phyloP scores from a whole-genome alignment of 2,888 invertebrate species.

The Stenolophus ochropezus region DNA sequence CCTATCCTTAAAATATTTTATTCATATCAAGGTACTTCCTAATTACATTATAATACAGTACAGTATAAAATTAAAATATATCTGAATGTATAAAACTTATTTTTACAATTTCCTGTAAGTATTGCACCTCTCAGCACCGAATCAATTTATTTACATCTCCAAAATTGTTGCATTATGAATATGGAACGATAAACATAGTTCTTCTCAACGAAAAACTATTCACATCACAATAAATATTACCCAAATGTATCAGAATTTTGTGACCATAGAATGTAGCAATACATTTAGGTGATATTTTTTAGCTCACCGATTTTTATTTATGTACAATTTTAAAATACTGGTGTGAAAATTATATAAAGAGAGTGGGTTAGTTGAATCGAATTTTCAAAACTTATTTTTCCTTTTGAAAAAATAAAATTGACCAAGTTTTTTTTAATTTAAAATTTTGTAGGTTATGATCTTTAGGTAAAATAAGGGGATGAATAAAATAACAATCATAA shows the following conservation, averaged over 20 bases:
- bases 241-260: conserved; percentile 35
- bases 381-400: conserved; percentile 32
- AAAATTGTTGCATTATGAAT: conserved; percentile 22
- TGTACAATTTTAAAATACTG: conserved; percentile 56
- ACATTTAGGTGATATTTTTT: conserved; percentile 57
- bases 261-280: conserved; percentile 20
- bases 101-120: conserved; percentile 32
- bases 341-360: neutral
- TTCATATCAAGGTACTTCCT: conserved; percentile 59
- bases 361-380: neutral
- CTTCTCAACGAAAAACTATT: conserved; percentile 19
- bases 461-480: neutral
- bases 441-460: neutral
- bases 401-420: conserved; percentile 23
- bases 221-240: conserved; percentile 39
- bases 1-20: conserved; percentile 43
- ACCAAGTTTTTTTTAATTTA: neutral
- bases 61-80: conserved; percentile 53
- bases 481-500: neutral
- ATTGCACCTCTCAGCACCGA: conserved; percentile 36
- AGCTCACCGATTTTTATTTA: conserved; percentile 37
- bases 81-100: conserved; percentile 41
- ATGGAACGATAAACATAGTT: conserved; percentile 41
- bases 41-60: conserved; percentile 55
- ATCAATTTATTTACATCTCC: conserved; percentile 24